Evolutionary conservation across 2,797 vertebrate genomes (phyloP), one percentile per base, ranked within the genome.

Genomic region (Chaunax sp.): DNA sequence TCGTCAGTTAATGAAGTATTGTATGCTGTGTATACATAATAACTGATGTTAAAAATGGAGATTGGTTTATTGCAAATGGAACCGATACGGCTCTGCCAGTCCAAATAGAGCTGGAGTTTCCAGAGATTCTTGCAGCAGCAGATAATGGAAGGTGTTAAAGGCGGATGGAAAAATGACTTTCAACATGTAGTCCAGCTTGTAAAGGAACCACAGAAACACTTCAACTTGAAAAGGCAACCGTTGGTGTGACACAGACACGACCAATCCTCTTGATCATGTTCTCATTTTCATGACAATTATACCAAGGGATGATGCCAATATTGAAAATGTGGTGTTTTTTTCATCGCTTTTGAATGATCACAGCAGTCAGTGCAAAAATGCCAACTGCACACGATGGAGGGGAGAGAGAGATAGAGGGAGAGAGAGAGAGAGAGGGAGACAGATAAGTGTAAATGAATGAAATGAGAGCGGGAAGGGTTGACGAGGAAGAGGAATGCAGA

Each of bases 131-230:
- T 5, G 1, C 45, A 38, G 52, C 8, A 4, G 43, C n/a, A 75
- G 45, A 60, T 74, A 64, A 63, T 72, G 30, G 46, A 55, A 77
- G 56, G 63, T 67, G 72, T 60, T 51, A 59, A 54, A 67, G 28
- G 5, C 40, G 16, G 38, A 50, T 63, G 66, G 52, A 60, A 57
- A 70, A 61, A 60, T 12, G 13, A 50, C 43, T 57, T 64, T 26
- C 58, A 75, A 25, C 44, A 12, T 50, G 18, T 11, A 45, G 51
- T 56, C 41, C 37, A 30, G 45, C 53, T 22, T 28, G 35, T 49
- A 64, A 69, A 60, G 50, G 1, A 64, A 49, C 9, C 14, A 33
- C 1, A 28, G 49, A 52, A 57, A 54, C 16, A 15, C 7, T n/a
- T 60, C 2, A 33, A 23, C 14, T 43, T 68, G 50, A 72, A 69